These are phyloP conservation scores for Hyla sarda DNA, from an alignment of 2,113 vertebrate genomes.

Conservation along the genomic window DNA sequence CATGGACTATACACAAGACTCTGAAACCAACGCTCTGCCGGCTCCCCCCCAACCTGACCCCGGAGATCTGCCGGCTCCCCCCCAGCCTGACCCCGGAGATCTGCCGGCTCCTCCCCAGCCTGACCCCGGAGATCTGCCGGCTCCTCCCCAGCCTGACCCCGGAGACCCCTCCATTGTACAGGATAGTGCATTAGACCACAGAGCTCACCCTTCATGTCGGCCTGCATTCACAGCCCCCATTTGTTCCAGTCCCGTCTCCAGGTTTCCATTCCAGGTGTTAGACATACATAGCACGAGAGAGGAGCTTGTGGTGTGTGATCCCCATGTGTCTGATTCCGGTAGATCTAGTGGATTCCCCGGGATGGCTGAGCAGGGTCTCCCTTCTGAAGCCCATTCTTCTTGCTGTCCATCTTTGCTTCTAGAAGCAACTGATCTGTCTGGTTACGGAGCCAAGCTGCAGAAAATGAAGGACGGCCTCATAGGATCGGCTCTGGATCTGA, in stretches of 20 bases:
- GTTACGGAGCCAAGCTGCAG: conserved; percentile 87
- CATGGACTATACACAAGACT: conserved; percentile 4
- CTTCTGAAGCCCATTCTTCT: conserved; percentile 78
- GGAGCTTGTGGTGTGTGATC: conserved; percentile 61
- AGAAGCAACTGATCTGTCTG: conserved; percentile 84
- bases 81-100: background rate
- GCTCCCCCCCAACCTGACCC: background rate
- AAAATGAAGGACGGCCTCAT: conserved; percentile 90
- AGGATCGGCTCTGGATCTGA: conserved; percentile 86
- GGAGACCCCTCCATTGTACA: background rate
- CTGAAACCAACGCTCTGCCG: background rate
- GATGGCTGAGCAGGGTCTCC: conserved; percentile 69
- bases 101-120: background rate
- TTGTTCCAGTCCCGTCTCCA: conserved; percentile 81
- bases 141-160: background rate
- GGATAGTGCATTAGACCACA: conserved; percentile 53
- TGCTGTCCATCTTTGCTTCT: conserved; percentile 86
- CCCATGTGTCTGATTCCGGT: conserved; percentile 60
- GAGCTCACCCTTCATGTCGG: conserved; percentile 50
- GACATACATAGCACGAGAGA: conserved; percentile 62
- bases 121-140: background rate
- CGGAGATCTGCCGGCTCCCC: background rate
- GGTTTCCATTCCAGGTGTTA: conserved; percentile 75
- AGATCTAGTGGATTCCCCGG: conserved; percentile 64
- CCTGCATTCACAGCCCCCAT: conserved; percentile 64